Evolutionary conservation across 2,797 vertebrate genomes (phyloP).

Genomic region (Chaetophractus vellerosus): DNA sequence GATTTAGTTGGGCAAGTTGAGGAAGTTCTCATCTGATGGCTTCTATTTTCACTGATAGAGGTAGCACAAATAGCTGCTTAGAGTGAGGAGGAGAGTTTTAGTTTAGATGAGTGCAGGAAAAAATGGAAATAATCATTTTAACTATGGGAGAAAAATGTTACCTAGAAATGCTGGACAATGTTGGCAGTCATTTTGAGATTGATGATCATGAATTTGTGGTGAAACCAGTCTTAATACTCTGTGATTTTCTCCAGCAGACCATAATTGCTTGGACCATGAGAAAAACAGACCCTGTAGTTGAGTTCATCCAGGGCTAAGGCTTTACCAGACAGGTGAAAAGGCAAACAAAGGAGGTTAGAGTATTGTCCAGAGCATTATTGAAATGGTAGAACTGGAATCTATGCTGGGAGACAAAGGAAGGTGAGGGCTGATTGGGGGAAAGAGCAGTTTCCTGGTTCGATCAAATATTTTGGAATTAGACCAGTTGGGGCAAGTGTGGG

Average conservation of each 20-base stretch:
- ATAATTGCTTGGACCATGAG: not conserved
- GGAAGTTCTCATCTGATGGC: not conserved
- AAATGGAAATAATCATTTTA: constrained; percentile 8
- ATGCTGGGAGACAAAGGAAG: not conserved
- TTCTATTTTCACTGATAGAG: constrained; percentile 7
- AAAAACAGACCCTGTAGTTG: not conserved
- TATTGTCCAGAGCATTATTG: not conserved
- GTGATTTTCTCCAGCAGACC: not conserved
- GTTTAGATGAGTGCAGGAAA: not conserved
- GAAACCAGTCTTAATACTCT: not conserved
- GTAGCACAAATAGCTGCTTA: not conserved
- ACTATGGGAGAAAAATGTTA: not conserved
- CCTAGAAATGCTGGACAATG: not conserved
- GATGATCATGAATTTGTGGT: not conserved
- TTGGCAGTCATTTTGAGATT: not conserved
- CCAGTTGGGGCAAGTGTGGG: too few species aligned
- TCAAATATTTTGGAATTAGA: too few species aligned
- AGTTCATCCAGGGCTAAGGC: not conserved
- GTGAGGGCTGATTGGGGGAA: not conserved
- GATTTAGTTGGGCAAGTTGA: not conserved
- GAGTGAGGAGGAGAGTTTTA: not conserved
- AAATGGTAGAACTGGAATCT: not conserved
- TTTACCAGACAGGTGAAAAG: not conserved
- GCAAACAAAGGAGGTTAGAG: not conserved
- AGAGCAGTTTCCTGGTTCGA: not conserved